Base-by-base conservation (phyloP, 1,140 invertebrate genomes). In the Acromyrmex charruanus region DNA sequence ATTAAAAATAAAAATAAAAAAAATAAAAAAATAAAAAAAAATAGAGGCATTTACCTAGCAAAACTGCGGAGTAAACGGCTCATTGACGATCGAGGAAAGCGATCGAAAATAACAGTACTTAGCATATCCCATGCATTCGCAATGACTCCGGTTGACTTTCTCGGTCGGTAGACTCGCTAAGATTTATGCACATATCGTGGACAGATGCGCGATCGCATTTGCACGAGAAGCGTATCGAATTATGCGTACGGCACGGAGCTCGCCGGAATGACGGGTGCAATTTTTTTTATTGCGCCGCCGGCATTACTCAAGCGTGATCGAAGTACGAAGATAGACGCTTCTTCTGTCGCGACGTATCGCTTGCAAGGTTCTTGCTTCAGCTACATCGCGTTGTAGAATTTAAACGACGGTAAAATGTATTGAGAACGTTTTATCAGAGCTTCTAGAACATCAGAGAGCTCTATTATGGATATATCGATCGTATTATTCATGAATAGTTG, bases 61-160 rank as follows among this genome's bases (percentile, higher is more conserved):
- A 63, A 75, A 72, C 44, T 51, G 28, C 58, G 59, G 28, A 55
- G 44, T 86, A 49, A 87, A 77, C n/a, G 77, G n/a, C 18, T 86
- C 77, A 59, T 84, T 85, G 77, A 80, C 63, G 61, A 69, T 6
- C 25, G 39, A 79, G 63, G 25, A 44, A 77, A 69, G 44, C 39
- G 31, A 65, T 65, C 49, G 49, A 65, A 75, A 86, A 90, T 89
- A 81, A 68, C 44, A 53, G 35, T 21, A 44, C 55, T 90, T 90
- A 61, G 77, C 88, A 80, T 86, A 86, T 87, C 80, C 72, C 87
- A 89, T 89, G 88, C 80, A 90, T 87, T 68, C 77, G 77, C 84
- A 87, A 89, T 90, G 63, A 21, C 51, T 59, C 53, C 53, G 53
- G 49, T 25, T 69, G 65, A 59, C 65, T 86, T 80, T 86, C 74